Base-by-base conservation (phyloP, 2,113 vertebrate species). In the Calyptommatus sinebrachiatus region DNA sequence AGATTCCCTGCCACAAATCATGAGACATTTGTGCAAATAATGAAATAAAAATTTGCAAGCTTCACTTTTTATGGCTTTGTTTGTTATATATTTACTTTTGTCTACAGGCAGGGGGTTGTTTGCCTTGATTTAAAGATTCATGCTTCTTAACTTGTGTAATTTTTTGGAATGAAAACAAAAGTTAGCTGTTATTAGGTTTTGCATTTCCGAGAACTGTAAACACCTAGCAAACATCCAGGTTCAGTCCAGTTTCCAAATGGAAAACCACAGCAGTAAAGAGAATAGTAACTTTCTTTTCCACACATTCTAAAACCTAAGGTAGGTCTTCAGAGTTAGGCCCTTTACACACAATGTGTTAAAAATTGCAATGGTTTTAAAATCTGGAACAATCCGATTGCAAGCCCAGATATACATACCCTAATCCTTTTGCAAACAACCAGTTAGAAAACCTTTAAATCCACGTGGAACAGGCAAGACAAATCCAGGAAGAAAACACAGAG, bases 41-140 rank as follows among this genome's bases (percentile, higher is more conserved):
- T 76, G 53, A 76, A 76, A 76, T 81, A 81, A 76, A 81, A 76
- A 48, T 48, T 62, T 76, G 72, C 73, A 76, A 70, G 73, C 53
- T 76, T 75, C 69, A 53, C 14, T 70, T 76, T 41, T 76, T 81
- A 76, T 76, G 41, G 35, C 62, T 62, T 31, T 50, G 10, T 57
- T 57, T 57, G 14, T 57, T 20, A 35, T 60, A 28, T 68, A 20
- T 80, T 57, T 67, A 67, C 31, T 73, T 57, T 61, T 28, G 46
- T 73, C 73, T 74, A 80, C 69, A 50, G 69, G 61, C 79, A 46
- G 53, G 31, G 16, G 9, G 35, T 69, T 81, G 31, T 70, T 76
- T 48, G 41, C n/a, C 46, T 67, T 46, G 12, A n/a, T 61, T 48
- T 70, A 46, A 60, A 75, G 66, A 69, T 81, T 70, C 73, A 48